These are phyloP conservation scores for Teleopsis dalmanni DNA, from an alignment of 1,140 invertebrate genomes.

Conservation along the genomic window DNA sequence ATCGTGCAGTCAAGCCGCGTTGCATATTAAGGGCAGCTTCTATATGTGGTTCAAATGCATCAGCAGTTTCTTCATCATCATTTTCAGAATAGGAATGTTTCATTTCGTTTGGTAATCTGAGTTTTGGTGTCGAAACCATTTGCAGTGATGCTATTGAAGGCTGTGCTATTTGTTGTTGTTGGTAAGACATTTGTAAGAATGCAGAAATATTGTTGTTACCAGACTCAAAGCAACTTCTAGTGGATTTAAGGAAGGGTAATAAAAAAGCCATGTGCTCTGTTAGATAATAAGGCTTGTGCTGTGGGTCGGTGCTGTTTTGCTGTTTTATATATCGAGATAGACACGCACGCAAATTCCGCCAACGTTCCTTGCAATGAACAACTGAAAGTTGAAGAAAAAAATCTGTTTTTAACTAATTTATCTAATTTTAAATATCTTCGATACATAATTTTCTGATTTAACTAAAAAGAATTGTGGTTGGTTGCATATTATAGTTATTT, in stretches of 20 bases:
- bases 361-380: slow-evolving; percentile 42
- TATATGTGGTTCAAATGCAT: slow-evolving; percentile 34
- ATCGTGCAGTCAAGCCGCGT: slow-evolving; percentile 6
- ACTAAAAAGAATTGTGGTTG: no score
- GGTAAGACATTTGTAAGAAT: slow-evolving; percentile 25
- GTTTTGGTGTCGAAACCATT: neutral
- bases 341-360: slow-evolving; percentile 40
- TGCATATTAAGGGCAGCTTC: slow-evolving; percentile 20
- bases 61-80: slow-evolving; percentile 37
- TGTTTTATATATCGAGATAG: slow-evolving; percentile 41
- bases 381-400: slow-evolving; percentile 23
- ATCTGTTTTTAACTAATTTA: no score
- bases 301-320: slow-evolving; percentile 30
- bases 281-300: slow-evolving; percentile 43
- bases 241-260: slow-evolving; percentile 39
- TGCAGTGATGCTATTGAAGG: slow-evolving; percentile 6
- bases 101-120: slow-evolving; percentile 14
- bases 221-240: slow-evolving; percentile 30
- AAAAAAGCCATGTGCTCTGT: slow-evolving; percentile 43
- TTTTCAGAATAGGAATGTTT: slow-evolving; percentile 37
- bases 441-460: no score
- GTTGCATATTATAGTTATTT: no score
- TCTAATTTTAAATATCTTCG: no score
- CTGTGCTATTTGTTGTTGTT: slow-evolving; percentile 15
- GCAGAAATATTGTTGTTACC: slow-evolving; percentile 26